These are phyloP conservation scores for Climacteris rufus DNA, from an alignment of 2,113 vertebrate species.

Conservation along the genomic window DNA sequence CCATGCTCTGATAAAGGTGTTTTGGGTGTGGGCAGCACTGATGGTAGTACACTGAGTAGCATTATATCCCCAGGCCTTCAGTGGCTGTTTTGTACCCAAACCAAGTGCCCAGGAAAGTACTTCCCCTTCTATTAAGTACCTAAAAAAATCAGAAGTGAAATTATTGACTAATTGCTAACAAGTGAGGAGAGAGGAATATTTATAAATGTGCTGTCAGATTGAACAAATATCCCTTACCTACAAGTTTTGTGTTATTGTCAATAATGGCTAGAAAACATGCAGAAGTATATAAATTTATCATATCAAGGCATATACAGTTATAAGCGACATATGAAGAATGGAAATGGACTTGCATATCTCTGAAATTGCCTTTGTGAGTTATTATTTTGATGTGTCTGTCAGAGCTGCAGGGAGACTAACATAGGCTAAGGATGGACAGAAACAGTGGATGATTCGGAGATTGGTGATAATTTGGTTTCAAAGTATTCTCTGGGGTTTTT, in stretches of 20 bases:
- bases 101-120: neutral
- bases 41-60: neutral
- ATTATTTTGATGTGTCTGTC: neutral
- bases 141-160: neutral
- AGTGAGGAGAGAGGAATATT: neutral
- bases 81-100: neutral
- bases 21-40: neutral
- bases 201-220: neutral
- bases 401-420: neutral
- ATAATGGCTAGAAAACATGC: neutral
- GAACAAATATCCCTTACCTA: neutral
- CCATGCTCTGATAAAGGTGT: neutral
- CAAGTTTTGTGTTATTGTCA: neutral
- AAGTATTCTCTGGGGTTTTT: neutral
- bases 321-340: neutral
- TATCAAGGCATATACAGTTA: neutral
- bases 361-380: neutral
- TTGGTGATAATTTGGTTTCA: neutral
- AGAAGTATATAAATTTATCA: neutral
- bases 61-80: neutral
- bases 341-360: neutral
- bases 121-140: neutral
- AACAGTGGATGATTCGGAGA: neutral
- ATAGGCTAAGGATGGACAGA: neutral
- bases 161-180: accelerated